Conservation (phyloP, 2,888 invertebrate species). For the Drosophila hamatofila region DNA sequence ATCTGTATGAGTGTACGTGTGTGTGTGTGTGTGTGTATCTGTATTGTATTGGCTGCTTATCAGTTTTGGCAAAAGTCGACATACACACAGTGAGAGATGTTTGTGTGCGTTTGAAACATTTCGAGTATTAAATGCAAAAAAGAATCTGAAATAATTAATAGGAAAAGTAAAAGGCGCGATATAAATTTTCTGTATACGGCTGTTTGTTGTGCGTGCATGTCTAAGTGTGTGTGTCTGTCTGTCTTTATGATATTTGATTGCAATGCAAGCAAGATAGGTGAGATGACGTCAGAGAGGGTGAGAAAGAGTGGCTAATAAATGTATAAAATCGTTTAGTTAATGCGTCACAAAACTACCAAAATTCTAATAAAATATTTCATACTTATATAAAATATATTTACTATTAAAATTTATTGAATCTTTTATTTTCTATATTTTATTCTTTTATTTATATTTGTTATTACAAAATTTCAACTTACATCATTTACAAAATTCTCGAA, state of each 20-base stretch:
- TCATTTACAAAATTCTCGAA: constrained; percentile 41
- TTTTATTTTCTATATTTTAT: neutral
- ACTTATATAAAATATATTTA: neutral
- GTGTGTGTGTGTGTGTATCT: constrained; percentile 21
- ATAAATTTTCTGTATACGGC: constrained; percentile 26
- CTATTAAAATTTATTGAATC: neutral
- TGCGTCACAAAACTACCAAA: constrained; percentile 17
- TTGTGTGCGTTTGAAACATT: constrained; percentile 47
- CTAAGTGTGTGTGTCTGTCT: constrained; percentile 10
- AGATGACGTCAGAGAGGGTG: constrained; percentile 54
- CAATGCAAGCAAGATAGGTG: constrained; percentile 40
- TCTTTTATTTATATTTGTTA: neutral
- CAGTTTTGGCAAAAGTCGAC: constrained; percentile 60
- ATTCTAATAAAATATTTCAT: neutral
- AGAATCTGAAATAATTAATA: constrained; percentile 41
- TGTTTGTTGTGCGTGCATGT: constrained; percentile 6
- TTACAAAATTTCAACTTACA: constrained; percentile 36
- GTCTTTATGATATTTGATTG: constrained; percentile 54
- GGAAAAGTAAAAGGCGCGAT: constrained; percentile 48
- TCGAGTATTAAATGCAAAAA: constrained; percentile 53
- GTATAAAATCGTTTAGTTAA: constrained; percentile 21
- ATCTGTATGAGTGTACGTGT: neutral
- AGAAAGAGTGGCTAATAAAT: constrained; percentile 17
- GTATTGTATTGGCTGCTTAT: constrained; percentile 50
- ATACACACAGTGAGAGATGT: constrained; percentile 29